Evolutionary conservation across 2,888 invertebrate genomes (phyloP).

Genomic region (Chrysomela aeneicollis): DNA sequence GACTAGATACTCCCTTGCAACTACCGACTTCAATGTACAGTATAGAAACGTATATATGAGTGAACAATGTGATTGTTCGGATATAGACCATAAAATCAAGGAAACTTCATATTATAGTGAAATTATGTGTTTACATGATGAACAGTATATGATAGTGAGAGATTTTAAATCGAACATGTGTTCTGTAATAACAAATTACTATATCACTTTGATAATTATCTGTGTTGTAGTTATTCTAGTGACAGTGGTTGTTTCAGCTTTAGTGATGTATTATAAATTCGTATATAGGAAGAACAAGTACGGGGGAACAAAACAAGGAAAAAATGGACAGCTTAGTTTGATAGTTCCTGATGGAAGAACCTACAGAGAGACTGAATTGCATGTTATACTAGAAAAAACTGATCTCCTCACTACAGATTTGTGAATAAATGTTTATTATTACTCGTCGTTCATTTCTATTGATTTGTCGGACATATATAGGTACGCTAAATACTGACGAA

Average conservation of each 20-base stretch:
- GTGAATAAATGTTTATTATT: conserved; percentile 53
- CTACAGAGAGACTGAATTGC: conserved; percentile 85
- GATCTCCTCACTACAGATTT: conserved; percentile 83
- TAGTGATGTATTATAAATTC: conserved; percentile 59
- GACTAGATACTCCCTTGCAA: conserved; percentile 67
- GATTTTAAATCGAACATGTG: conserved; percentile 53
- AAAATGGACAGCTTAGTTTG: conserved; percentile 66
- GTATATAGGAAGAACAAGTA: conserved; percentile 58
- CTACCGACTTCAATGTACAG: conserved; percentile 67
- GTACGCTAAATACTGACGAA: too few relatives aligned
- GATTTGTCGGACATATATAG: too few relatives aligned
- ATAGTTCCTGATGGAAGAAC: conserved; percentile 84
- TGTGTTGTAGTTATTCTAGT: conserved; percentile 63
- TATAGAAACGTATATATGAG: conserved; percentile 69
- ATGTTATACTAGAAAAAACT: conserved; percentile 85
- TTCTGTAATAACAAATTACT: conserved; percentile 52
- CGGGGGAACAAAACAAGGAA: conserved; percentile 55
- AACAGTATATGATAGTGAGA: conserved; percentile 48
- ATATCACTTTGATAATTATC: conserved; percentile 56
- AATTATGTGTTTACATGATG: conserved; percentile 53
- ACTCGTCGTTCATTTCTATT: too few relatives aligned
- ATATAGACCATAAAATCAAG: conserved; percentile 46
- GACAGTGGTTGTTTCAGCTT: conserved; percentile 55
- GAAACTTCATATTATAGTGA: conserved; percentile 49
- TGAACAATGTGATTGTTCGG: conserved; percentile 66